Conservation (phyloP, 2,113 vertebrate genomes). For the Taxidea taxus region DNA sequence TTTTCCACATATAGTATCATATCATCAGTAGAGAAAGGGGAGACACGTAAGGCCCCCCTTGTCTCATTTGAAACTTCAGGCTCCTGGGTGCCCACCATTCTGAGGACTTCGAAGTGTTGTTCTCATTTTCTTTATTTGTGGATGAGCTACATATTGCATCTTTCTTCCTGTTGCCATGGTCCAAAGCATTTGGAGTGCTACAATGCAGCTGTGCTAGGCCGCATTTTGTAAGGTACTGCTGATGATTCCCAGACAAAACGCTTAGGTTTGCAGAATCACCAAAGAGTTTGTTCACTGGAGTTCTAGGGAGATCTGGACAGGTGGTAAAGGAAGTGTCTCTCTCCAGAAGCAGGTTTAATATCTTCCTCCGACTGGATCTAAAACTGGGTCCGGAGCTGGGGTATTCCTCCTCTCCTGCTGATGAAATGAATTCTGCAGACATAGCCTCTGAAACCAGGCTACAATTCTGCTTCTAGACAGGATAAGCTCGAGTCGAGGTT, state of each 20-base stretch:
- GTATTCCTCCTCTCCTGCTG: not conserved
- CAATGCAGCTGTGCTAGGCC: constrained; percentile 70
- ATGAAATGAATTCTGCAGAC: constrained; percentile 49
- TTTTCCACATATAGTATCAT: too few relatives aligned
- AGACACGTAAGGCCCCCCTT: not conserved
- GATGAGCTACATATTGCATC: not conserved
- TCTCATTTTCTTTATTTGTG: constrained; percentile 78
- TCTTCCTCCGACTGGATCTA: constrained; percentile 61
- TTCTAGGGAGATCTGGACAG: constrained; percentile 60
- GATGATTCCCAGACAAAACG: constrained; percentile 64
- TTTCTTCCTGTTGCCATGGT: constrained; percentile 27
- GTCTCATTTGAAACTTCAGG: constrained; percentile 44
- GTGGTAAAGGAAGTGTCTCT: constrained; percentile 63
- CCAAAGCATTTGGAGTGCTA: constrained; percentile 77
- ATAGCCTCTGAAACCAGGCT: constrained; percentile 11
- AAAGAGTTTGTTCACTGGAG: constrained; percentile 62
- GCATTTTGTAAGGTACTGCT: constrained; percentile 37
- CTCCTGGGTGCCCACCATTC: constrained; percentile 15
- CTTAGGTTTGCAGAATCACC: constrained; percentile 72
- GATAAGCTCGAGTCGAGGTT: rapidly evolving
- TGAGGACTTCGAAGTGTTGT: constrained; percentile 35
- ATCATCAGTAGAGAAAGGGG: constrained; percentile 50
- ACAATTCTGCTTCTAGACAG: not conserved
- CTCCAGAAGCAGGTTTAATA: constrained; percentile 69
- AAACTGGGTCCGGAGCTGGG: constrained; percentile 58